A percentile compares a stretch with the other conserved stretches of the same genome.
These are phyloP conservation scores for Malurus cyaneus DNA, from an alignment of 2,113 vertebrate genomes.

Conservation along the genomic window DNA sequence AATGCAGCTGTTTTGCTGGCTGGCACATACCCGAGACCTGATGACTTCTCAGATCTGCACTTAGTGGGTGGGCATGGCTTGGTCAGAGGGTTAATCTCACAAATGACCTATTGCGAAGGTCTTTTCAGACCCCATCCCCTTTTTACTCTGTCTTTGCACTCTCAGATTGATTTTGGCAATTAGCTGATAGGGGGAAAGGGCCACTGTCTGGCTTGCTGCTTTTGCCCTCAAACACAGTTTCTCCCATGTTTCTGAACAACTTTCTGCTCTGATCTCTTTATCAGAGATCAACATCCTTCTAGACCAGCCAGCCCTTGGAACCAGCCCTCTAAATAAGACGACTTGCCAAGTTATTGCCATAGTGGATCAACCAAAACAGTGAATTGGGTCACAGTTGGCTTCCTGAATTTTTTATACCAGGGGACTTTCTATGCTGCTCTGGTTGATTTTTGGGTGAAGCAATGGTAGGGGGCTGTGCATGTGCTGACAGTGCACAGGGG, in stretches of 20 bases:
- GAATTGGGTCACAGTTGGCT: neutral
- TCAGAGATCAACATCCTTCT: neutral
- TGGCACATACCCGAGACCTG: neutral
- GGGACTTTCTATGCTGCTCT: neutral
- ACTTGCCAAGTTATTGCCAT: neutral
- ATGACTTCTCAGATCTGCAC: neutral
- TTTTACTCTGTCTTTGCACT: neutral
- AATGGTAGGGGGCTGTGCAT: neutral
- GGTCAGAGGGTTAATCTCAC: neutral
- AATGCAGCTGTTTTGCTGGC: neutral
- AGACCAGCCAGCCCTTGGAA: neutral
- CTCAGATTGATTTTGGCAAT: neutral
- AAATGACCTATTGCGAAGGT: neutral
- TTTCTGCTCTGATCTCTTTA: neutral
- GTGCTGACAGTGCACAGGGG: neutral
- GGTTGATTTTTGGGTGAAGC: neutral
- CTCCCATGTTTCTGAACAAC: neutral
- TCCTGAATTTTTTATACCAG: neutral
- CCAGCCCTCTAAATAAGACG: neutral
- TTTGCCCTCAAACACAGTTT: neutral
- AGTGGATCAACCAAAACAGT: neutral
- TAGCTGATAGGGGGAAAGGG: neutral
- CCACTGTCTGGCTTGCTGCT: neutral
- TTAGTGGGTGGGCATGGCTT: neutral
- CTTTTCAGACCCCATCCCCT: neutral